Conservation (phyloP, 2,113 vertebrate genomes). For the Chaenogobius annularis region DNA sequence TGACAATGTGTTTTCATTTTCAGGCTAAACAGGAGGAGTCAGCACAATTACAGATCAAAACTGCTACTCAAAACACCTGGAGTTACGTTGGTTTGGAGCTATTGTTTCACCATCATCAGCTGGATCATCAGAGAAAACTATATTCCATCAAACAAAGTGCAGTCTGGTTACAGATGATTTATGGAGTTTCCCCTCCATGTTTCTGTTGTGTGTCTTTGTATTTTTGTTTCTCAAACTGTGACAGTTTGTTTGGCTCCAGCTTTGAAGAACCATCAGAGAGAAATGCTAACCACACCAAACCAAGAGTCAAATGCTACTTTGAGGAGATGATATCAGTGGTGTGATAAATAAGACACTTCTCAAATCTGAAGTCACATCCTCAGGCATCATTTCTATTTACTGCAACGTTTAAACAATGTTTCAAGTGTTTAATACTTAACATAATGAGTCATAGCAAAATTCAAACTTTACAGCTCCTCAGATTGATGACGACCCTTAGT, state of each 20-base stretch:
- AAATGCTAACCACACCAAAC: not conserved
- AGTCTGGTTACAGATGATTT: not conserved
- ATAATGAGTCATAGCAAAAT: not conserved
- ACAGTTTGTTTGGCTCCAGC: not conserved
- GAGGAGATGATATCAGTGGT: constrained; percentile 10
- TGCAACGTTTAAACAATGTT: not conserved
- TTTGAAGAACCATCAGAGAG: not conserved
- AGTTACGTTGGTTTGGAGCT: too few species aligned
- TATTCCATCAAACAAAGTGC: too few species aligned
- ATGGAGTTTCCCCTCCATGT: not conserved
- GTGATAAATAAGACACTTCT: constrained; percentile 3
- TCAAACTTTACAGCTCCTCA: not conserved
- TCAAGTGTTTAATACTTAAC: not conserved
- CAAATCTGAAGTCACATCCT: not conserved
- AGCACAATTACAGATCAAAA: too few species aligned
- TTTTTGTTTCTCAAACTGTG: not conserved
- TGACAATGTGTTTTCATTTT: not conserved
- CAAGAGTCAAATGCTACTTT: constrained; percentile 1
- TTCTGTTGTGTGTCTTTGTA: not conserved
- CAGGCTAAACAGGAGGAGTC: constrained; percentile 11
- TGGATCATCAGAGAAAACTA: too few species aligned
- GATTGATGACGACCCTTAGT: not conserved
- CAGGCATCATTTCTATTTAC: not conserved
- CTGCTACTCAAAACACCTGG: too few species aligned
- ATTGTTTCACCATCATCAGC: too few species aligned